These are phyloP conservation scores for Oostethus manadensis DNA, from an alignment of 2,113 vertebrate species.

Conservation along the genomic window DNA sequence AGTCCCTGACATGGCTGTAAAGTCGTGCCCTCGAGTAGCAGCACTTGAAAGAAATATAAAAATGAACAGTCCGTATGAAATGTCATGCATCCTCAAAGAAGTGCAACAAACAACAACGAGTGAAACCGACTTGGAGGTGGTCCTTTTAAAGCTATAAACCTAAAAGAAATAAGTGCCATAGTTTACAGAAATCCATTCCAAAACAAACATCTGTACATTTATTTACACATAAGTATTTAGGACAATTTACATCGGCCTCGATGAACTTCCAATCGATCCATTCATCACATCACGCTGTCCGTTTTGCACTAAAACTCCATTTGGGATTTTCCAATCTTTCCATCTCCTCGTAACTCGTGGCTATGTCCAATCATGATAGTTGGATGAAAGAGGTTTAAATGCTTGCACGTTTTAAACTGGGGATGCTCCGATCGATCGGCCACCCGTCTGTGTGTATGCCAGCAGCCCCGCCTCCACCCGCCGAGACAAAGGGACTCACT, in stretches of 20 bases:
- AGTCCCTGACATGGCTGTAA: not conserved
- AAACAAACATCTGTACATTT: not conserved
- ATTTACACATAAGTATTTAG: not conserved
- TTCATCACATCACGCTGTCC: not conserved
- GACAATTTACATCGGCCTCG: not conserved
- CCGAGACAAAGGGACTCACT: no score
- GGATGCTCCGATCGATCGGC: no score
- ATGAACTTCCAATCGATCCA: not conserved
- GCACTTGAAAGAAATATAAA: not conserved
- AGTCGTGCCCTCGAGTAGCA: not conserved
- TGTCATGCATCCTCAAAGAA: not conserved
- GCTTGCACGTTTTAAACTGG: not conserved
- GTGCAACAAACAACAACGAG: not conserved
- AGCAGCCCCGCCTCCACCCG: no score
- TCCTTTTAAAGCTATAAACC: not conserved
- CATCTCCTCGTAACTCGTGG: not conserved
- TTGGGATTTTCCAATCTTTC: not conserved
- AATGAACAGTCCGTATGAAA: not conserved
- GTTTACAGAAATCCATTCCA: not conserved
- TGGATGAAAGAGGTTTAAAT: not conserved
- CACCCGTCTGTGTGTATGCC: no score
- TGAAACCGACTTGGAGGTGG: not conserved
- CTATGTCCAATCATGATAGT: constrained; percentile 7
- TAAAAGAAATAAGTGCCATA: not conserved
- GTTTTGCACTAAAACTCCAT: not conserved